Evolutionary conservation across 2,113 vertebrate species (phyloP), one percentile per base, ranked within the genome.

Genomic region (Gasterosteus aculeatus): DNA sequence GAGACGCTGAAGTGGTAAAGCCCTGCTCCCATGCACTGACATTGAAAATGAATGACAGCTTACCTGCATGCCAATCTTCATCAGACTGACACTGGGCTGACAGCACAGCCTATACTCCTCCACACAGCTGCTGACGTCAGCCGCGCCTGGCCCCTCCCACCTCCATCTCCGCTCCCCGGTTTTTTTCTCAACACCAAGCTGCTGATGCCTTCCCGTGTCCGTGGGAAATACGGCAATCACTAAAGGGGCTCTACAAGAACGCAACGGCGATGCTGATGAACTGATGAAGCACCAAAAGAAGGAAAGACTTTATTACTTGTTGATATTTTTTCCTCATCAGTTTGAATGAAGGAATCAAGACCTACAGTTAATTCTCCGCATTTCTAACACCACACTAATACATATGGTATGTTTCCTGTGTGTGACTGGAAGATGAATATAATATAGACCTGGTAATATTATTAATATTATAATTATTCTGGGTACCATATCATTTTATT

Each of bases 51-150:
- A 97, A 96, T 97, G 97, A 97, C 97, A 97, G 96, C 97, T 97
- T 98, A 98, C 97, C 96, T 97, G 96, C 95, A 95, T 97, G 97
- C 97, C 97, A 97, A 98, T 97, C 97, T 97, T 97, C 97, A 97
- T 97, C 97, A 97, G 96, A 97, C 96, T 97, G 96, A 96, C 96
- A 97, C 96, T 95, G 94, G 96, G 95, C 95, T 96, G 96, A 96
- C 96, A 96, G 95, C 96, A 96, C 96, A 96, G 96, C 95, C 96
- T 96, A 96, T 96, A 96, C 96, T 96, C 94, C 95, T 94, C 94
- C 93, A 93, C 93, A 94, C 93, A 92, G 93, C 85, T 84, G 91
- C 61, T 95, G 94, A 95, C 94, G 95, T 96, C 94, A 92, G 86
- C 76, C 78, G 74, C 58, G 57, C 68, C 81, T 93, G 85, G 89